Evolutionary conservation across 2,113 vertebrate genomes (phyloP).

Genomic region (Pseudopodoces humilis): DNA sequence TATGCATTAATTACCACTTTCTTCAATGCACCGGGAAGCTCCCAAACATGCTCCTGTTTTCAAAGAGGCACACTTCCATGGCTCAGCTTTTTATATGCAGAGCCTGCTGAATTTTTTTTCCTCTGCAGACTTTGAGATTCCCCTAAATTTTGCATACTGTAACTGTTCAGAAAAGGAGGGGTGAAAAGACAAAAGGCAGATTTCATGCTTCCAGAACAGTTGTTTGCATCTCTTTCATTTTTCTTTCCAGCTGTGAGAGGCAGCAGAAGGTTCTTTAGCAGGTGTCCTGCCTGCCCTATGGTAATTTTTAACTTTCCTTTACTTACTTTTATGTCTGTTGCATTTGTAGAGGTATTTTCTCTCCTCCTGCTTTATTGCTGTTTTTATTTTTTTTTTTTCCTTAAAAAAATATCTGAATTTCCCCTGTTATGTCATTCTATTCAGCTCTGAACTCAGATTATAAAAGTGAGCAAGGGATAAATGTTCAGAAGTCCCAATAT

Average conservation of each 20-base stretch:
- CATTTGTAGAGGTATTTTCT: constrained; percentile 58
- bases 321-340: constrained; percentile 77
- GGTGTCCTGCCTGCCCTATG: constrained; percentile 79
- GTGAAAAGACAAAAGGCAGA: constrained; percentile 78
- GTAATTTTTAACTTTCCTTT: constrained; percentile 81
- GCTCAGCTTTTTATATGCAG: constrained; percentile 83
- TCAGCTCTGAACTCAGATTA: constrained; percentile 1
- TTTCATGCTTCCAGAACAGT: constrained; percentile 77
- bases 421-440: constrained; percentile 42
- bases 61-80: constrained; percentile 81
- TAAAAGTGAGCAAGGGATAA: neutral
- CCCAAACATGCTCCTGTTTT: constrained; percentile 78
- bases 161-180: constrained; percentile 75
- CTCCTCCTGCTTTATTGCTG: constrained; percentile 36
- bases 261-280: constrained; percentile 78
- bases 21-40: constrained; percentile 73
- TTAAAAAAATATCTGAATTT: constrained; percentile 52
- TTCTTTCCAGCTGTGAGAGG: constrained; percentile 80
- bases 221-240: constrained; percentile 85
- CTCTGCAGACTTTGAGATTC: constrained; percentile 73
- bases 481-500: constrained; percentile 15
- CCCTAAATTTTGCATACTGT: constrained; percentile 81
- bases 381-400: neutral
- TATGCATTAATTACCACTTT: constrained; percentile 85
- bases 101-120: constrained; percentile 70